Evolutionary conservation across 2,113 vertebrate genomes (phyloP).

Genomic region (Ammodramus savannarum): DNA sequence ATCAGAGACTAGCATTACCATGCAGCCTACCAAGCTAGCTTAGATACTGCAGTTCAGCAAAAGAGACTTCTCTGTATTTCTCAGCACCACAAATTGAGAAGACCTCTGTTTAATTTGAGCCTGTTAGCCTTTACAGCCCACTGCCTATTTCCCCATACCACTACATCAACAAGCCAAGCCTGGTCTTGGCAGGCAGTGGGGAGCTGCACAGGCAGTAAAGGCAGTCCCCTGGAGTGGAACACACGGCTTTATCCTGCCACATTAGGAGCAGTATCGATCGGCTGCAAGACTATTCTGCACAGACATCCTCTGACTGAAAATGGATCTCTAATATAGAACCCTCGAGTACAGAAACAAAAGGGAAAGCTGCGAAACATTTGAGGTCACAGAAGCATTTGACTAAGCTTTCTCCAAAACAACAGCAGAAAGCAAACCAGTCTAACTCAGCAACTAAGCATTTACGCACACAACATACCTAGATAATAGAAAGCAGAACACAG

Average conservation of each 20-base stretch:
- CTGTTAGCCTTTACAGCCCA: neutral
- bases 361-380: neutral
- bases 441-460: neutral
- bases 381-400: neutral
- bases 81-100: neutral
- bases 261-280: neutral
- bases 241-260: neutral
- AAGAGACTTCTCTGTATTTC: neutral
- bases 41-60: neutral
- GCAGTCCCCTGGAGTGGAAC: neutral
- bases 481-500: neutral
- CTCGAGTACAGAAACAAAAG: neutral
- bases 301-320: neutral
- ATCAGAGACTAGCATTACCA: neutral
- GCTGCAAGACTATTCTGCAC: neutral
- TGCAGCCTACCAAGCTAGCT: neutral
- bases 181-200: neutral
- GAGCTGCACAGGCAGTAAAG: neutral
- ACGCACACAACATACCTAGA: neutral
- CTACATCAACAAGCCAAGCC: neutral
- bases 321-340: neutral
- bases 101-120: neutral
- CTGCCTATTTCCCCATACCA: neutral
- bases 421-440: neutral
- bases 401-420: neutral